Percentiles rank a stretch among this genome's conserved stretches.
phyloP scores from a whole-genome alignment of 2,888 invertebrate species.

The Ypsolopha sequella region DNA sequence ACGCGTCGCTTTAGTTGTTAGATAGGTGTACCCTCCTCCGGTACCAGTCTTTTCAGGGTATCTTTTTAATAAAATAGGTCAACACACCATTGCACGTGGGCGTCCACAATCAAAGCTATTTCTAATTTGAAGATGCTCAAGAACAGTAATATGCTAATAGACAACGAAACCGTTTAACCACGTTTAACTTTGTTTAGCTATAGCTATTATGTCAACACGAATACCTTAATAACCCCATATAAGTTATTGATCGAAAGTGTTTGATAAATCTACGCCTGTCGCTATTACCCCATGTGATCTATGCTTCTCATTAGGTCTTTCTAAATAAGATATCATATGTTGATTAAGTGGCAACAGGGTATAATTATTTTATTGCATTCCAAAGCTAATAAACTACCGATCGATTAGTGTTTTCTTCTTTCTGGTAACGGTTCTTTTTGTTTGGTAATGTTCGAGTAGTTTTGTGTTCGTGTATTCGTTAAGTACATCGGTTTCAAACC shows the following conservation, averaged over 20 bases:
- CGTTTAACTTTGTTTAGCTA: slow-evolving; percentile 51
- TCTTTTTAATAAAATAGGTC: too few relatives aligned
- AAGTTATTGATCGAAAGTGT: slow-evolving; percentile 62
- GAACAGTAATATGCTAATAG: slow-evolving; percentile 18
- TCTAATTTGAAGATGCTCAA: background rate
- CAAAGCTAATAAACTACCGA: slow-evolving; percentile 42
- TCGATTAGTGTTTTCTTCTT: slow-evolving; percentile 38
- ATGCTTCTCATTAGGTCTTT: slow-evolving; percentile 60
- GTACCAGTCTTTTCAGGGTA: too few relatives aligned
- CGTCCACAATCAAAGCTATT: too few relatives aligned
- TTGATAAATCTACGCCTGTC: slow-evolving; percentile 60
- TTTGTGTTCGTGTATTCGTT: too few relatives aligned
- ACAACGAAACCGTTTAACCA: slow-evolving; percentile 45
- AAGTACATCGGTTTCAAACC: too few relatives aligned
- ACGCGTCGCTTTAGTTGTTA: too few relatives aligned
- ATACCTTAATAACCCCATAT: slow-evolving; percentile 53
- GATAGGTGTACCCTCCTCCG: too few relatives aligned
- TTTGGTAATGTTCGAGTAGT: background rate
- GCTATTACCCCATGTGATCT: slow-evolving; percentile 64
- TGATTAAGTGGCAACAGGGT: slow-evolving; percentile 48
- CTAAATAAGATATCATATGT: slow-evolving; percentile 60
- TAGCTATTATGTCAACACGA: slow-evolving; percentile 62
- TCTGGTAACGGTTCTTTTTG: slow-evolving; percentile 7
- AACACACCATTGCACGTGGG: too few relatives aligned
- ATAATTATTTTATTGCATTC: slow-evolving; percentile 65